Evolutionary conservation across 1,140 invertebrate genomes (phyloP).

Genomic region (Dendrolimus kikuchii): DNA sequence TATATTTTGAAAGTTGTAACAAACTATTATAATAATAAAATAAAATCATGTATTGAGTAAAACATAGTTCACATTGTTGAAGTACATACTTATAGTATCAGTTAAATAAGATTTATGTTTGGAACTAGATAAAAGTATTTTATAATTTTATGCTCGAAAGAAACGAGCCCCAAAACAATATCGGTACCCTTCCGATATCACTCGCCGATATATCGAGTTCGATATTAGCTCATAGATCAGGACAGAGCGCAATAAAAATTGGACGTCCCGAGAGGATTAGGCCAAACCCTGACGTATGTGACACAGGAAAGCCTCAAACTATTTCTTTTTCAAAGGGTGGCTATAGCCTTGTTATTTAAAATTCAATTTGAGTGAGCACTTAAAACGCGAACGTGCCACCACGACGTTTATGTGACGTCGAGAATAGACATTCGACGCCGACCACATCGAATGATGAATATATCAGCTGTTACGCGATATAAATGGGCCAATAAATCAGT

Average conservation of each 20-base stretch:
- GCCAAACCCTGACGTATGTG: slow-evolving; percentile 65
- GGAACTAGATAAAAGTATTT: no score
- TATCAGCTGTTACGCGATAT: slow-evolving; percentile 36
- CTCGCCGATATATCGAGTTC: slow-evolving; percentile 42
- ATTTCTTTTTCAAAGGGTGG: slow-evolving; percentile 43
- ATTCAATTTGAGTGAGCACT: slow-evolving; percentile 48
- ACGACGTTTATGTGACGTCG: slow-evolving; percentile 16
- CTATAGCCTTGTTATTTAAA: slow-evolving; percentile 38
- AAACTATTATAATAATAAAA: no score
- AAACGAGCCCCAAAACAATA: slow-evolving; percentile 19
- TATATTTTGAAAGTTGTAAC: no score
- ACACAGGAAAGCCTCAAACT: slow-evolving; percentile 52
- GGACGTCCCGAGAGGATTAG: slow-evolving; percentile 58
- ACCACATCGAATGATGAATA: slow-evolving; percentile 40
- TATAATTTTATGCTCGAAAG: slow-evolving; percentile 20
- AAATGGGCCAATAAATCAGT: slow-evolving; percentile 55
- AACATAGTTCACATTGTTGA: no score
- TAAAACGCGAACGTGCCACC: slow-evolving; percentile 21
- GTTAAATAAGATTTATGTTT: no score
- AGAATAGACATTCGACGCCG: slow-evolving; percentile 14
- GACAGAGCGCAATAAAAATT: slow-evolving; percentile 61
- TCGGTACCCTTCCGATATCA: slow-evolving; percentile 38
- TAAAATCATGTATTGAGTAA: no score
- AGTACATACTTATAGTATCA: no score
- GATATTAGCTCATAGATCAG: slow-evolving; percentile 60